These are phyloP conservation scores for Tanytarsus gracilentus DNA, from an alignment of 2,888 invertebrate species.

Conservation along the genomic window DNA sequence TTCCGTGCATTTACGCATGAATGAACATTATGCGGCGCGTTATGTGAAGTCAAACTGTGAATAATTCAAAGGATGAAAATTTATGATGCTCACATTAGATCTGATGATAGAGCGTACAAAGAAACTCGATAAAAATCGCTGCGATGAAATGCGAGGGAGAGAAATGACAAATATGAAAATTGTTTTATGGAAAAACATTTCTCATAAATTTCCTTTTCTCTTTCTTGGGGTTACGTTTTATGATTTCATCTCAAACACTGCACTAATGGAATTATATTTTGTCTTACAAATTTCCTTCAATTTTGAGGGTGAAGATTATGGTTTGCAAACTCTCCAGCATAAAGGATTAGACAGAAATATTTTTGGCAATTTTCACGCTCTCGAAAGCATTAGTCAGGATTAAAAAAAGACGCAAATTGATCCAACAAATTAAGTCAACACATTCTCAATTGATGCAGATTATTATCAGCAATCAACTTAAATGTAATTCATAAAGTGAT, in stretches of 20 bases:
- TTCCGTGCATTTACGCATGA: slow-evolving; percentile 18
- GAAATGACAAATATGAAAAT: slow-evolving; percentile 28
- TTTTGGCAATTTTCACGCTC: slow-evolving; percentile 13
- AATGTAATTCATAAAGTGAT: slow-evolving; percentile 23
- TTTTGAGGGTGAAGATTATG: background rate
- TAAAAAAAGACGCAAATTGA: background rate
- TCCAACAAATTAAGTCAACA: slow-evolving; percentile 27
- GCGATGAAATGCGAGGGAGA: background rate
- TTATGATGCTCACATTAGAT: slow-evolving; percentile 25
- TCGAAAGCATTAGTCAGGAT: slow-evolving; percentile 15
- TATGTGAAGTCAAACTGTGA: slow-evolving; percentile 24
- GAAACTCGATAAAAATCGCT: slow-evolving; percentile 23
- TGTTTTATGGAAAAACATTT: slow-evolving; percentile 21
- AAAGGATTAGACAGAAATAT: slow-evolving; percentile 2
- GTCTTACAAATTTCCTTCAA: background rate
- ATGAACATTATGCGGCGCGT: slow-evolving; percentile 14
- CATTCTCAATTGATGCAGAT: slow-evolving; percentile 4
- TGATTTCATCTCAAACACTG: background rate
- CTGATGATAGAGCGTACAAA: background rate
- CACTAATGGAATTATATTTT: slow-evolving; percentile 19
- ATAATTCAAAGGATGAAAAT: slow-evolving; percentile 22
- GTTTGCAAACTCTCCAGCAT: background rate
- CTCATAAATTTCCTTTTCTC: slow-evolving; percentile 10
- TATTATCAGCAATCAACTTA: slow-evolving; percentile 28
- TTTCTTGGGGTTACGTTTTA: slow-evolving; percentile 13